Base-by-base conservation (phyloP, 2,888 invertebrate genomes). In the Yponomeuta malinellus region DNA sequence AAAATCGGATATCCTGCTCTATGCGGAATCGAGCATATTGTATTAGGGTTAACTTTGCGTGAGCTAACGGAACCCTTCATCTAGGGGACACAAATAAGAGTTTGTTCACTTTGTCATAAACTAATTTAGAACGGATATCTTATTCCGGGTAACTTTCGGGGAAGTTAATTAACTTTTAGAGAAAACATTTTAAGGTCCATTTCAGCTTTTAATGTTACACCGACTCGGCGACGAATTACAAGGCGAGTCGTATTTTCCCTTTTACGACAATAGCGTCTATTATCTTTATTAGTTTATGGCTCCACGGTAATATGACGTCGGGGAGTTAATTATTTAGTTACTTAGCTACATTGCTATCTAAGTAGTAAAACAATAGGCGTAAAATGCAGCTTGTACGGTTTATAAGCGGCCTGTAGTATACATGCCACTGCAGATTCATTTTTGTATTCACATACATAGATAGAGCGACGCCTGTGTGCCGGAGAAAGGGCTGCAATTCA, bases 71-170 rank as follows among this genome's bases (percentile, higher is more conserved):
- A 59, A 12, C 52, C 52, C 52, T 12, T 15, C 52, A 15, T 5
- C 1, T 12, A 12, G 52, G 5, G 10, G 3, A 4, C 52, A 59
- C 43, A 59, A 59, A 59, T 59, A 15, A 59, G 10, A 59, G 15
- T 59, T 59, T 59, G 10, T 59, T 59, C 52, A 59, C 5, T 59
- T 59, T 15, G 52, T 59, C 52, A 59, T 59, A 59, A 59, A 59
- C 52, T 59, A 59, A 59, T 59, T 59, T 59, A 59, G 52, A 59
- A 59, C 52, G 52, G 52, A 59, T 59, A 59, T 59, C 52, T 59
- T 59, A 5, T 12, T 59, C 52, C 52, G 52, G 4, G 52, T 15
- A 12, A 59, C 52, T 59, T 59, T 15, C 5, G 52, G 12, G 15
- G 15, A 59, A 9, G 15, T 15, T 59, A 59, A 59, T 59, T 59